A percentile compares a stretch with the other conserved stretches of the same genome.
Evolutionary conservation across 1,140 invertebrate species (phyloP).

Genomic region (Teleopsis dalmanni): DNA sequence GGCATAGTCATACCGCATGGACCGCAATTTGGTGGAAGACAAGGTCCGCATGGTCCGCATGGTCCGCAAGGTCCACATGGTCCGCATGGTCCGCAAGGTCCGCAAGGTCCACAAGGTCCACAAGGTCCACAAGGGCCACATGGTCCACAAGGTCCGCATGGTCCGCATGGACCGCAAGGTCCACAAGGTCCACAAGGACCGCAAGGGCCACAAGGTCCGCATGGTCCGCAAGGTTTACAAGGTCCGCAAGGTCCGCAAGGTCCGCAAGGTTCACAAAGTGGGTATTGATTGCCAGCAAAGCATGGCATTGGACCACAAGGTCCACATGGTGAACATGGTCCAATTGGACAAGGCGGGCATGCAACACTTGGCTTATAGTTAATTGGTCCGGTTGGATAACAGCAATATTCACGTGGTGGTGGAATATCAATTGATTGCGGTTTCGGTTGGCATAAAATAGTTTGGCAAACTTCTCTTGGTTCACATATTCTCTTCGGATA

Average conservation of each 20-base stretch:
- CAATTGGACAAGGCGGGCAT: slow-evolving; percentile 34
- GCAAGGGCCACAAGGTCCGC: slow-evolving; percentile 25
- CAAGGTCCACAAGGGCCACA: slow-evolving; percentile 15
- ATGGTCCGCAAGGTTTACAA: slow-evolving; percentile 23
- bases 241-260: slow-evolving; percentile 12
- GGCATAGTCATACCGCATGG: slow-evolving; percentile 32
- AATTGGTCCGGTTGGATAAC: slow-evolving; percentile 37
- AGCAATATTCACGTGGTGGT: slow-evolving; percentile 36
- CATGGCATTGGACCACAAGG: slow-evolving; percentile 30
- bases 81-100: slow-evolving; percentile 12
- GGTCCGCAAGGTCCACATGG: slow-evolving; percentile 28
- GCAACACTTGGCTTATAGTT: slow-evolving; percentile 37
- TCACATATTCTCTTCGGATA: slow-evolving; percentile 37
- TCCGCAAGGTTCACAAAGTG: slow-evolving; percentile 23
- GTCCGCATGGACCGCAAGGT: slow-evolving; percentile 16
- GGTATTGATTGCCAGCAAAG: slow-evolving; percentile 34
- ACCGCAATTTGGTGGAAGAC: slow-evolving; percentile 25
- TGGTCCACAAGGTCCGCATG: slow-evolving; percentile 24
- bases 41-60: slow-evolving; percentile 26
- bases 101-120: slow-evolving; percentile 14
- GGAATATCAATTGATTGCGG: slow-evolving; percentile 38
- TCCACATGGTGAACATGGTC: slow-evolving; percentile 27
- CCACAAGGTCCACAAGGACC: slow-evolving; percentile 17
- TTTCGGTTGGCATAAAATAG: slow-evolving; percentile 37
- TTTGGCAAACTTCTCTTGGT: slow-evolving; percentile 35